Conservation (phyloP, 2,888 invertebrate genomes). For the Cremastinae sp. region DNA sequence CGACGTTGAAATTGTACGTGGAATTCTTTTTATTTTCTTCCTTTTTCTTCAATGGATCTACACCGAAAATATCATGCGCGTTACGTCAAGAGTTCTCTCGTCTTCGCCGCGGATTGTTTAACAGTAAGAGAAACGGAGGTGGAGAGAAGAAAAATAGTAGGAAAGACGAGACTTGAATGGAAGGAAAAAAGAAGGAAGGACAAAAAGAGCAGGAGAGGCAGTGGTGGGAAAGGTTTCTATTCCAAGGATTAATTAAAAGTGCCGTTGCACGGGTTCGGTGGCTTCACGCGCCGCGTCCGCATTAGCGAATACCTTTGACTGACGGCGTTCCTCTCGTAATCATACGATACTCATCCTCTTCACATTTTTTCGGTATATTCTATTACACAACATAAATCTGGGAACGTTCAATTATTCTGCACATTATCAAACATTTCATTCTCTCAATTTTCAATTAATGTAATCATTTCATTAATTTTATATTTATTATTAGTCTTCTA, state of each 20-base stretch:
- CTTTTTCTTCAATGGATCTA: background rate
- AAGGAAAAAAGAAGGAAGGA: slow-evolving; percentile 35
- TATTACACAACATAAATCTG: slow-evolving; percentile 23
- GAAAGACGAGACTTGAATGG: slow-evolving; percentile 19
- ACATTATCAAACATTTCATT: too few relatives aligned
- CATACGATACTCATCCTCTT: too few relatives aligned
- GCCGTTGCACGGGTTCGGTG: slow-evolving; percentile 62
- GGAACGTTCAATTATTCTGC: slow-evolving; percentile 40
- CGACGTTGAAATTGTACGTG: background rate
- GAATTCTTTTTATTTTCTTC: background rate
- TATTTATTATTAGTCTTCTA: too few relatives aligned
- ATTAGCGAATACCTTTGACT: slow-evolving; percentile 50
- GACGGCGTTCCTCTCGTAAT: slow-evolving; percentile 18
- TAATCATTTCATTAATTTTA: too few relatives aligned
- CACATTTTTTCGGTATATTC: background rate
- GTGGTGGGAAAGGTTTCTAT: slow-evolving; percentile 60
- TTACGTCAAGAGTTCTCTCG: background rate
- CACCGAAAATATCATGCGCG: background rate
- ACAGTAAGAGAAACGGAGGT: too few relatives aligned
- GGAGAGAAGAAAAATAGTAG: slow-evolving; percentile 1
- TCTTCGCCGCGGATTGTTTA: slow-evolving; percentile 7
- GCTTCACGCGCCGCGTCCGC: slow-evolving; percentile 51
- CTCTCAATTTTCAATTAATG: too few relatives aligned
- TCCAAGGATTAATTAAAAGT: slow-evolving; percentile 63
- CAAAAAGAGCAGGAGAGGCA: slow-evolving; percentile 47